phyloP scores from a whole-genome alignment of 2,888 invertebrate species.

The Ganaspis brasiliensis region DNA sequence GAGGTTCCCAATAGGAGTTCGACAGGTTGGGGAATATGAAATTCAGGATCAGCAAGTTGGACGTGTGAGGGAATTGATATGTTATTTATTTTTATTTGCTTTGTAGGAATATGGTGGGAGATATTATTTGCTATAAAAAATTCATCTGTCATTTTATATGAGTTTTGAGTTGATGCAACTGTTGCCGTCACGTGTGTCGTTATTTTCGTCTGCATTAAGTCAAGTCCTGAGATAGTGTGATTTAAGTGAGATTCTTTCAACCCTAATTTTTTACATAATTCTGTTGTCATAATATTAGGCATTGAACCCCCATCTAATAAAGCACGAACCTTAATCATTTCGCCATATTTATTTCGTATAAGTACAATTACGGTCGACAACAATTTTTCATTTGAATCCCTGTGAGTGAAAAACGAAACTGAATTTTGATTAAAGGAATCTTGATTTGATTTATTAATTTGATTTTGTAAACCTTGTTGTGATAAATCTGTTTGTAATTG shows the following conservation, averaged over 20 bases:
- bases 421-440: not conserved
- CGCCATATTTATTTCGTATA: not conserved
- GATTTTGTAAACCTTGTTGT: not conserved
- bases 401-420: slow-evolving; percentile 30
- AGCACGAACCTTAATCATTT: not conserved
- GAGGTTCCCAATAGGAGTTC: not conserved
- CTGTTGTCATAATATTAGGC: not conserved
- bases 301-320: not conserved
- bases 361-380: not conserved
- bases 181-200: not conserved
- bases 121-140: not conserved
- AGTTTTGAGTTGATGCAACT: not conserved
- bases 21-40: not conserved
- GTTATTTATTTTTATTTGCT: not conserved
- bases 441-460: not conserved
- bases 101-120: not conserved
- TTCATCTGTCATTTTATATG: not conserved
- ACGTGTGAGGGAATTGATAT: not conserved
- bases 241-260: not conserved
- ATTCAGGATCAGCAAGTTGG: not conserved
- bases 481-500: not conserved
- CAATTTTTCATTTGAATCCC: not conserved
- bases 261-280: not conserved
- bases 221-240: not conserved
- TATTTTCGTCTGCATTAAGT: not conserved